A percentile compares a stretch with the other conserved stretches of the same genome.
These are phyloP conservation scores for Capitella teleta DNA, from an alignment of 1,140 invertebrate genomes.

Conservation along the genomic window DNA sequence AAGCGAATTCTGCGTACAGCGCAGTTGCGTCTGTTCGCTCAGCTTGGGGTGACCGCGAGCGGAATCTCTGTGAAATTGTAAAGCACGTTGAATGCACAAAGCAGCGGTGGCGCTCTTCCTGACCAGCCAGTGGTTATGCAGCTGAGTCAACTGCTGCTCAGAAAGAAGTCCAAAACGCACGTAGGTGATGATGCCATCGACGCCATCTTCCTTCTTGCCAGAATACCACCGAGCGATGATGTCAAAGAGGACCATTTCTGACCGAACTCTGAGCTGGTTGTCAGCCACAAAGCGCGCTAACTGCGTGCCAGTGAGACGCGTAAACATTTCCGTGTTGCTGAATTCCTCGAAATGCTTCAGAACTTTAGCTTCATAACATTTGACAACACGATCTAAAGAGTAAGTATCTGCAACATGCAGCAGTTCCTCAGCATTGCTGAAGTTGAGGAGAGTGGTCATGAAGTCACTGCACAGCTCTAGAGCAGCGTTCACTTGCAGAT, in stretches of 20 bases:
- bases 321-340: constrained; percentile 26
- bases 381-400: constrained; percentile 27
- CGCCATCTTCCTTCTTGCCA: constrained; percentile 13
- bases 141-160: not conserved
- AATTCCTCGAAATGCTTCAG: constrained; percentile 33
- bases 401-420: constrained; percentile 35
- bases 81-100: no score
- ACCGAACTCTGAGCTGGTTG: constrained; percentile 21
- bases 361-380: constrained; percentile 32
- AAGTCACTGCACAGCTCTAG: constrained; percentile 35
- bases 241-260: constrained; percentile 50
- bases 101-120: no score
- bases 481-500: constrained; percentile 24
- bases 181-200: constrained; percentile 14
- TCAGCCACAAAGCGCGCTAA: constrained; percentile 20
- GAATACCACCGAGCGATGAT: constrained; percentile 31
- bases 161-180: constrained; percentile 18
- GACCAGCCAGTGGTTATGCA: not conserved
- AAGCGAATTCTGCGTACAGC: no score
- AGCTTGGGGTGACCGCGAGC: no score
- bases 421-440: constrained; percentile 32
- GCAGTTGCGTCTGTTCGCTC: no score
- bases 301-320: constrained; percentile 23
- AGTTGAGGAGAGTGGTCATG: constrained; percentile 32
- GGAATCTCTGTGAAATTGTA: no score